phyloP scores from a whole-genome alignment of 1,140 invertebrate species.

The Copidosoma floridanum region DNA sequence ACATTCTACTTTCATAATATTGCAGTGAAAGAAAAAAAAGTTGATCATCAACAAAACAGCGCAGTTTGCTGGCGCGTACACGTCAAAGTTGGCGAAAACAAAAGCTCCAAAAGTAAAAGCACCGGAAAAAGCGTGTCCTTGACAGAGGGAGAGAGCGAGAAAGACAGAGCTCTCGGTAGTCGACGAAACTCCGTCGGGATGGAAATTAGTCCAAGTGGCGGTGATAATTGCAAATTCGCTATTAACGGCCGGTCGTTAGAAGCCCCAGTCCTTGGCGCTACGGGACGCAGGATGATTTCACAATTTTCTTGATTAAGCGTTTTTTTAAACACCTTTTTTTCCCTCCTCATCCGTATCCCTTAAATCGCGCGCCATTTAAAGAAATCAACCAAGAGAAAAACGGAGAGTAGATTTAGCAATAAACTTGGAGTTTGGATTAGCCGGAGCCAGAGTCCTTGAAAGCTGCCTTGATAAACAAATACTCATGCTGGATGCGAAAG shows the following conservation, averaged over 20 bases:
- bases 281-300: slow-evolving; percentile 12
- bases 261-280: too few species aligned
- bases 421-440: too few species aligned
- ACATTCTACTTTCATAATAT: too few species aligned
- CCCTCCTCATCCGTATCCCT: background rate
- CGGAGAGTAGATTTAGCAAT: too few species aligned
- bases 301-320: slow-evolving; percentile 5
- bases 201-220: slow-evolving; percentile 12
- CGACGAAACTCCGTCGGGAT: background rate
- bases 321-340: background rate
- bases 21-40: background rate
- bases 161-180: background rate
- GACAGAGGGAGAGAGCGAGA: slow-evolving; percentile 2
- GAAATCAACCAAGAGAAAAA: too few species aligned
- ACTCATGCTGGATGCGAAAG: too few species aligned
- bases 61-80: background rate
- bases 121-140: too few species aligned
- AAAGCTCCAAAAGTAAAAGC: background rate
- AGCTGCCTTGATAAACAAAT: too few species aligned
- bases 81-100: background rate
- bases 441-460: too few species aligned
- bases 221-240: slow-evolving; percentile 6
- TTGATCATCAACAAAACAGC: background rate
- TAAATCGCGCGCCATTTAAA: too few species aligned
- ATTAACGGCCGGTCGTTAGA: background rate